Evolutionary conservation across 2,797 vertebrate genomes (phyloP), one percentile per base, ranked within the genome.

Genomic region (Chrysolophus pictus): DNA sequence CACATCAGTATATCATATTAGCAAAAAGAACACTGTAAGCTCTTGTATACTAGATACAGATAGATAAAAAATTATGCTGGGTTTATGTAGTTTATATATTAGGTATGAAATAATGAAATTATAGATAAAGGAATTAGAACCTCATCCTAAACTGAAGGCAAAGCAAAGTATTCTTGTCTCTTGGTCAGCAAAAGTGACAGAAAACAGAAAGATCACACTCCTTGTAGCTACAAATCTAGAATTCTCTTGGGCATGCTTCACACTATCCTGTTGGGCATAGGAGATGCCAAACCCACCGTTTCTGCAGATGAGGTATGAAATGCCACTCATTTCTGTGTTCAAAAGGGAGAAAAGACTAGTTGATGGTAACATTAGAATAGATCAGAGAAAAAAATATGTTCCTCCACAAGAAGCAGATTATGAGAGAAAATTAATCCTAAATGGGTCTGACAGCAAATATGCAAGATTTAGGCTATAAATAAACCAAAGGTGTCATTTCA

Each of bases 391-490:
- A 60, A 89, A 56, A 82, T 5, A 46, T 31, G 33, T 70, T 78
- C 8, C 76, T 87, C 31, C n/a, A 89, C 7, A 64, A 49, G 62
- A 91, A 64, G 47, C 24, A 71, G 53, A 83, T 68, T 92, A 28
- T 47, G 31, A 84, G 24, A n/a, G 64, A 87, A 64, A 89, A 44
- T 12, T 67, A 39, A 58, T 5, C 2, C 10, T 2, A 7, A 71
- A 70, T 83, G 16, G 79, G 60, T 87, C 65, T 85, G 75, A 80
- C 44, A 85, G 53, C 7, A 71, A 89, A 92, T 42, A 63, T 74
- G 68, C 22, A 85, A 67, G 28, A 74, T 53, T 65, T 68, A 42
- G 60, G 17, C 56, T 92, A 93, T 87, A 93, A 95, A 93, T 96
- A 95, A 92, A 86, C 33, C 33, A 49, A 80, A 92, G 18, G 31